A percentile compares a stretch with the other conserved stretches of the same genome.
Evolutionary conservation across 2,797 vertebrate species (phyloP).

Genomic region (Labroides dimidiatus): DNA sequence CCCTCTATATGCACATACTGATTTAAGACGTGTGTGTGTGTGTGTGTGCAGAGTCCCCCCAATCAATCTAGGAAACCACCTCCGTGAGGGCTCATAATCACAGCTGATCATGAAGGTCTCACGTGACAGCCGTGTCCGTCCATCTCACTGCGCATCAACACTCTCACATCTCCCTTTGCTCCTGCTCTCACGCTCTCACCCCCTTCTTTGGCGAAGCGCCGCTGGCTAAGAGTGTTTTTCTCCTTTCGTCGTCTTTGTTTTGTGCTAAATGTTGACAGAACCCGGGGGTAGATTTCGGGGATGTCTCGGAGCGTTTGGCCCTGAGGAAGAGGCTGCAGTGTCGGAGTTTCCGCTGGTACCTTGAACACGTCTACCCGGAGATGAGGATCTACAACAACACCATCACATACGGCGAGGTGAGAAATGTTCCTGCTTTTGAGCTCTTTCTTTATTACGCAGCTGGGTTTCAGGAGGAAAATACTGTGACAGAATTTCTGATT

Average conservation of each 20-base stretch:
- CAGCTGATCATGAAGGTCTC: conserved; percentile 77
- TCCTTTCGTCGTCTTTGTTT: conserved; percentile 41
- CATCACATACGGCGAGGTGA: conserved; percentile 98
- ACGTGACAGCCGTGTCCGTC: conserved; percentile 60
- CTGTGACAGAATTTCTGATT: conserved; percentile 25
- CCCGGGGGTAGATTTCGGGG: conserved; percentile 97
- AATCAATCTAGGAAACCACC: conserved; percentile 71
- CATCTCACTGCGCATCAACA: conserved; percentile 37
- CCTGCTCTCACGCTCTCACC: conserved; percentile 12
- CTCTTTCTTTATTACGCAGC: conserved; percentile 16
- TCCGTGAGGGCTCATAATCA: conserved; percentile 78
- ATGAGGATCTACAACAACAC: conserved; percentile 99
- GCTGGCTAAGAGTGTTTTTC: conserved; percentile 23
- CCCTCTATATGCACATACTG: conserved; percentile 27
- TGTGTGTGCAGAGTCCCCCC: conserved; percentile 46
- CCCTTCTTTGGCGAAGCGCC: conserved; percentile 28
- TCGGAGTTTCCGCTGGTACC: conserved; percentile 96
- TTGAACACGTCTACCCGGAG: conserved; percentile 97
- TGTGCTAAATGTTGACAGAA: conserved; percentile 84
- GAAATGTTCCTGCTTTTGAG: conserved; percentile 22
- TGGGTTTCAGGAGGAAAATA: conserved; percentile 27
- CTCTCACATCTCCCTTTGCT: conserved; percentile 21
- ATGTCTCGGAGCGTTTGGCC: conserved; percentile 93
- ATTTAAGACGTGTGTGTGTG: conserved; percentile 7
- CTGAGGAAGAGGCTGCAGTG: conserved; percentile 94